Evolutionary conservation across 2,888 invertebrate genomes (phyloP), one percentile per base, ranked within the genome.

Genomic region (Hedychridium roseum): DNA sequence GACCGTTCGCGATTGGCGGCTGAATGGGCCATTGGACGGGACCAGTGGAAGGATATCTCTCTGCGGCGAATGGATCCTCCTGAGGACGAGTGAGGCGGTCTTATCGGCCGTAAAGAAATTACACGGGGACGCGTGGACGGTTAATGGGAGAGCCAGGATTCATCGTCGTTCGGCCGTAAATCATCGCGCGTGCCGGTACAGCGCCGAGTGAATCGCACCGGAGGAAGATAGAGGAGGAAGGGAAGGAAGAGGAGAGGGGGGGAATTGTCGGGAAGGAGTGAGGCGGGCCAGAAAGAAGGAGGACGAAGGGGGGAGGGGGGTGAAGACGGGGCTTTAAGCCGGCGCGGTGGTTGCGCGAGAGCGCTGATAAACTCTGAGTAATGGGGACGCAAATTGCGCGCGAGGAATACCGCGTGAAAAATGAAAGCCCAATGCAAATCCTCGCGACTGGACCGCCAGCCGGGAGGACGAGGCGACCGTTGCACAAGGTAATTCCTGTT

Each of bases 281-380:
- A 21, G 31, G 21, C 23, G 7, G 11, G 11, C 11, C 17, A 34
- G 9, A 18, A 9, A 17, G 18, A 34, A 17, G 9, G 14, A 27
- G 28, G 6, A 20, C 11, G 30, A 17, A 21, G n/a, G 11, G 14
- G 15, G 1, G 17, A 11, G 23, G 18, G 11, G 18, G 2, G 11
- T 9, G 15, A 9, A 5, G 20, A n/a, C 27, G 2, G 26, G 5
- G 7, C n/a, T n/a, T n/a, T n/a, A n/a, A n/a, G n/a, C n/a, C n/a
- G n/a, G 9, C 16, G 42, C 17, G 20, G 16, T 6, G 39, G 40
- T 30, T 20, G 41, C 35, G 50, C 32, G 41, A 34, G 49, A 42
- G 42, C 32, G 50, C 63, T 58, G 69, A 70, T 70, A 68, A 66
- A 64, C 64, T 63, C 48, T 60, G 64, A 66, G 57, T 68, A 66